Conservation (phyloP, 2,888 invertebrate genomes). For the Aradus depressus region DNA sequence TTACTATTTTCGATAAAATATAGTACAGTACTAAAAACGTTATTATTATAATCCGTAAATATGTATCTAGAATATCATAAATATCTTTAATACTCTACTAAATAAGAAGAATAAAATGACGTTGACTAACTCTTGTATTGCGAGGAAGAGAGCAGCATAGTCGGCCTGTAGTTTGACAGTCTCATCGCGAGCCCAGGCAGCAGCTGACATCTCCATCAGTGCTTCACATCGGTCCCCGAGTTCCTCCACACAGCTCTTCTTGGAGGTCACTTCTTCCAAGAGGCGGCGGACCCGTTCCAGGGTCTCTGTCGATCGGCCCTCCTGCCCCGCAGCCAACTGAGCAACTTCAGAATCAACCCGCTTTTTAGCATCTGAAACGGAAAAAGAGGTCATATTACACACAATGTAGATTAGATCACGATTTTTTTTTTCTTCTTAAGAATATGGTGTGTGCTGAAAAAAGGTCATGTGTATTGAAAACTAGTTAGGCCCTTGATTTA, state of each 20-base stretch:
- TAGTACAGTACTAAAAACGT: no score
- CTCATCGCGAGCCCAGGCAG: slow-evolving; percentile 73
- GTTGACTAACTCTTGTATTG: slow-evolving; percentile 54
- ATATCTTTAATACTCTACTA: no score
- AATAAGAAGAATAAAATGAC: no score
- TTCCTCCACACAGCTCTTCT: slow-evolving; percentile 69
- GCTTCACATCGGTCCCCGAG: slow-evolving; percentile 77
- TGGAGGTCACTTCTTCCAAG: slow-evolving; percentile 59
- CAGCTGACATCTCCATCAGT: slow-evolving; percentile 75
- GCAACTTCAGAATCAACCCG: slow-evolving; percentile 23
- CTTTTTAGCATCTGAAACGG: slow-evolving; percentile 18
- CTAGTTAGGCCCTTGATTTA: no score
- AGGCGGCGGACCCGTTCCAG: slow-evolving; percentile 60
- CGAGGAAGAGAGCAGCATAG: slow-evolving; percentile 66
- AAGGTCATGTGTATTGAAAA: no score
- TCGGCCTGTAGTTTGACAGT: slow-evolving; percentile 72
- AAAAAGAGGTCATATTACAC: no score
- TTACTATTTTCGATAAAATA: no score
- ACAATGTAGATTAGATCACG: no score
- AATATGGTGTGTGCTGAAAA: no score
- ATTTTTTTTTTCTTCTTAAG: no score
- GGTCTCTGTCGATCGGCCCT: slow-evolving; percentile 61
- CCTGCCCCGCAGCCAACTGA: slow-evolving; percentile 23
- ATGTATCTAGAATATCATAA: no score
- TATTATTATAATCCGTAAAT: no score